Conservation (phyloP, 35 echinoderm and acorn worm species). For the Ptychodera flava region DNA sequence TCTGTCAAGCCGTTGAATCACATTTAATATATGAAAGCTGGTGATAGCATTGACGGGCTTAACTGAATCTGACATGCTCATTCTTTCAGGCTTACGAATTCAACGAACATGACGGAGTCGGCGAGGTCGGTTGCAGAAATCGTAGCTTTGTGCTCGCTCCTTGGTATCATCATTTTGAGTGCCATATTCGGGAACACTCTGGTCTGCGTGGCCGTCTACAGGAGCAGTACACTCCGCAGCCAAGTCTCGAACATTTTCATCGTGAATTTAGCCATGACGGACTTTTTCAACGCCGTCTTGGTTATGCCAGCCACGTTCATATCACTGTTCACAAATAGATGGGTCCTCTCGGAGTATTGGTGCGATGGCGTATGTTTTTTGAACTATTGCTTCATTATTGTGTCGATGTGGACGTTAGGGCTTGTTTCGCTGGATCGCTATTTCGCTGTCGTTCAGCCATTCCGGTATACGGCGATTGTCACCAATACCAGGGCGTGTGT, state of each 20-base stretch:
- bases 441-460: conserved; percentile 66
- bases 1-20: too few relatives aligned
- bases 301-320: conserved; percentile 80
- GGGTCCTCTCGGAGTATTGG: conserved; percentile 49
- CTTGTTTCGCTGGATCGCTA: conserved; percentile 69
- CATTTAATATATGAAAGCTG: too few relatives aligned
- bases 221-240: background rate
- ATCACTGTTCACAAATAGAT: conserved; percentile 45
- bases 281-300: conserved; percentile 52
- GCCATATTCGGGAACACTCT: background rate
- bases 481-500: conserved; percentile 24
- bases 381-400: conserved; percentile 93
- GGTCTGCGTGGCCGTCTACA: background rate
- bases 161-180: background rate
- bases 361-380: conserved; percentile 75
- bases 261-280: conserved; percentile 67
- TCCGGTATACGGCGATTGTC: conserved; percentile 48
- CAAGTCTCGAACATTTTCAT: conserved; percentile 66
- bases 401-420: conserved; percentile 78
- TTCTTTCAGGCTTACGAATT: too few relatives aligned
- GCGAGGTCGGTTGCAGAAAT: background rate
- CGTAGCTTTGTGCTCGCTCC: background rate
- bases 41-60: too few relatives aligned
- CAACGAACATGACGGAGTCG: too few relatives aligned
- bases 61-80: too few relatives aligned